Conservation (phyloP, 2,113 vertebrate genomes). For the Panthera leo region DNA sequence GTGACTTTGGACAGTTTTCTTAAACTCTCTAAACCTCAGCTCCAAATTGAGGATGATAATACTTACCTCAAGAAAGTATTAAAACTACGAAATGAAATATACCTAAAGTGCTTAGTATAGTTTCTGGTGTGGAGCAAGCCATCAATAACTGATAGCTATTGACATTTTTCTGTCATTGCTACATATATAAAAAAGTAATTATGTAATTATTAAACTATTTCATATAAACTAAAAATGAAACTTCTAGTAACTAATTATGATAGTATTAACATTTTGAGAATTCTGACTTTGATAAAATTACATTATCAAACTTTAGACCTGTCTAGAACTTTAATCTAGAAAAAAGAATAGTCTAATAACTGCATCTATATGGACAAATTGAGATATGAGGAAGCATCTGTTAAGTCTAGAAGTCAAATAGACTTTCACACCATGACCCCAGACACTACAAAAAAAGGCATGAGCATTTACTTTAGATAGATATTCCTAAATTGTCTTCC, state of each 20-base stretch:
- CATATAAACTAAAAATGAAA: conserved; percentile 21
- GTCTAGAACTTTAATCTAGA: neutral
- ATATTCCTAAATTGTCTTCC: neutral
- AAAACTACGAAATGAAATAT: neutral
- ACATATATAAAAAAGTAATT: neutral
- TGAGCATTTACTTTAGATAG: neutral
- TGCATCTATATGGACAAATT: neutral
- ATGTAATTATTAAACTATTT: neutral
- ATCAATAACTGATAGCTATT: neutral
- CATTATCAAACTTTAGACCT: neutral
- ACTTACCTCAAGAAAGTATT: neutral
- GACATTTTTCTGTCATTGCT: neutral
- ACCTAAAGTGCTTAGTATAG: neutral
- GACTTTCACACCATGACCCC: neutral
- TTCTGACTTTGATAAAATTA: neutral
- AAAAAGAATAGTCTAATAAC: neutral
- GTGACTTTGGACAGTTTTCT: neutral
- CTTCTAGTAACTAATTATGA: neutral
- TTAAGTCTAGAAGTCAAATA: neutral
- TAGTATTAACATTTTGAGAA: neutral
- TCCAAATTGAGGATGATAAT: neutral
- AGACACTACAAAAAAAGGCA: neutral
- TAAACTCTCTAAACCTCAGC: neutral
- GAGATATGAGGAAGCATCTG: neutral
- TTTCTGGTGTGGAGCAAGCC: neutral